Evolutionary conservation across 2,888 invertebrate species (phyloP), one percentile per base, ranked within the genome.

Genomic region (Tenthredo livida): DNA sequence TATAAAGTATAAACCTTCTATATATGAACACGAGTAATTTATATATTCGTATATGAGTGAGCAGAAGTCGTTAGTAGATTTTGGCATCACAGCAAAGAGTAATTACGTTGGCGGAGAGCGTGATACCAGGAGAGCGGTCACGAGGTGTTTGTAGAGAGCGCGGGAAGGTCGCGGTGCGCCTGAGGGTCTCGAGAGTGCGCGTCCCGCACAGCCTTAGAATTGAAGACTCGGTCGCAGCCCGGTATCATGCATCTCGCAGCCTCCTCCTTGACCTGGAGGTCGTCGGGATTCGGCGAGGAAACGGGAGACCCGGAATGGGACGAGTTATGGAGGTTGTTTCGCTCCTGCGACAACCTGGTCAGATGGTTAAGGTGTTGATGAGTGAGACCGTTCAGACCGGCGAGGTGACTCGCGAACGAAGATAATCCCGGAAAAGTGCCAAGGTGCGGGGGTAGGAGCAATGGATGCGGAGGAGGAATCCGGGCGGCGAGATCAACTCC

Each of bases 191-290:
- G 90, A 86, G 96, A 96, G 93, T 97, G 97, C 78, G 96, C 94
- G 91, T 97, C 97, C 86, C 97, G 95, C 88, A 96, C 96, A 87
- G 97, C 97, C 88, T 96, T 95, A 15, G 97, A 97, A 86, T 96
- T 96, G 93, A 97, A 97, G 77, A 97, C 96, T 89, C 97, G 96
- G 80, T 96, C 96, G 93, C 97, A 97, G 17, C 97, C 97, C 85
- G 95, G 95, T 80, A 97, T 94, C n/a, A 96, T 96, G 94, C 97
- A 97, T 87, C 96, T 95, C 90, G 96, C 96, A 93, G 97, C 95
- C 85, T 97, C 96, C 47, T 67, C 88, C 43, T 88, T 84, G 87
- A 77, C 87, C 83, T 54, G 90, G 89, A 77, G 87, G 21, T 84
- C 86, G 84, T 40, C 89, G 17, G 70, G 67, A 29, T 83, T 88